Conservation (phyloP, 1,140 invertebrate species). For the Eubasilissa regina region DNA sequence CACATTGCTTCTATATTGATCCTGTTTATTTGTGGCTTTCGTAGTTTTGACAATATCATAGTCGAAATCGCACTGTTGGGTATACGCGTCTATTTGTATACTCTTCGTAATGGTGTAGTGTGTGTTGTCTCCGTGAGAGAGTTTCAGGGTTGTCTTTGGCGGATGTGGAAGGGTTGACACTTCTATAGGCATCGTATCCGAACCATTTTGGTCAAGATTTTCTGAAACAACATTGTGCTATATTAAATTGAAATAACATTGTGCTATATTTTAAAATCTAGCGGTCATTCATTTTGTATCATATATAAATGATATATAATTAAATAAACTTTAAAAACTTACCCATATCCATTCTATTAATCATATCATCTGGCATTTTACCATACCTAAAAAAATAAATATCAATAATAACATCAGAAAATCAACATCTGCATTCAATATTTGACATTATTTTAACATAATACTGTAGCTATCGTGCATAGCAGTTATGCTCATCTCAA, state of each 20-base stretch:
- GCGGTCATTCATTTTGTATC: no score
- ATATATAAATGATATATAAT: no score
- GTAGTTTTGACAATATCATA: constrained; percentile 40
- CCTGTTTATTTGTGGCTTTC: constrained; percentile 30
- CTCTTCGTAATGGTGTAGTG: constrained; percentile 47
- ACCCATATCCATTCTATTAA: constrained; percentile 26
- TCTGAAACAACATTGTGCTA: no score
- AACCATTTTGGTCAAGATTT: constrained; percentile 24
- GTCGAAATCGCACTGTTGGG: constrained; percentile 42
- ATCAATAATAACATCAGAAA: no score
- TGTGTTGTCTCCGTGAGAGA: constrained; percentile 42
- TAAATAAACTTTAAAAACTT: not conserved
- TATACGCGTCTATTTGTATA: constrained; percentile 48
- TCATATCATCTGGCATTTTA: constrained; percentile 50
- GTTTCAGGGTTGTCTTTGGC: constrained; percentile 9
- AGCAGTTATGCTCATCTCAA: no score
- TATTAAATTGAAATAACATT: no score
- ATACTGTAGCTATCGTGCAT: no score
- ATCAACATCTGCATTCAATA: no score
- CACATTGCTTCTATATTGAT: constrained; percentile 12
- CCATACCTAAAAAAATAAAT: constrained; percentile 45
- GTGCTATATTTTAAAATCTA: no score
- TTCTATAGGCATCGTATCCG: constrained; percentile 36
- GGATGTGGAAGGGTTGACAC: constrained; percentile 46
- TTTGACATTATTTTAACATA: no score